Conservation (phyloP, 2,113 vertebrate species). For the Hydrochoerus hydrochaeris region DNA sequence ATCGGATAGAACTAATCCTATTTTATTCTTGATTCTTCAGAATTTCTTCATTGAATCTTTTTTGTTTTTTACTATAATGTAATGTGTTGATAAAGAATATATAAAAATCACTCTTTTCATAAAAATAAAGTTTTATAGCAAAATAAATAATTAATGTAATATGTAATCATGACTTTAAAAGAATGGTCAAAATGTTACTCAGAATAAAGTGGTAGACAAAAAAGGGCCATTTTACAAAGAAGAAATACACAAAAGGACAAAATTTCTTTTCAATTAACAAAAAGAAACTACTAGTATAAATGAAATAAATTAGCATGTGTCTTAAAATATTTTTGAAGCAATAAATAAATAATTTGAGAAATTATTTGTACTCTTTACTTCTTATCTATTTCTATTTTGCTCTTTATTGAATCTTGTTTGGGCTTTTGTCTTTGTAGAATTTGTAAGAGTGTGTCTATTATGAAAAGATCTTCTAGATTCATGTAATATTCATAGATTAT, state of each 20-base stretch:
- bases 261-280: not conserved
- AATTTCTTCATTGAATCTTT: not conserved
- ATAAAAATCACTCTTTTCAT: not conserved
- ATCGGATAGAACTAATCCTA: not conserved
- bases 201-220: not conserved
- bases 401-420: not conserved
- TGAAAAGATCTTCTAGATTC: not conserved
- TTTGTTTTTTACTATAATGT: not conserved
- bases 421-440: not conserved
- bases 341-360: not conserved
- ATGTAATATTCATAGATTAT: not conserved
- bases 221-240: not conserved
- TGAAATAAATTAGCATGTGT: not conserved
- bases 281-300: not conserved
- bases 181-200: not conserved
- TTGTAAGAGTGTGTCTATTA: not conserved
- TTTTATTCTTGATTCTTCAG: not conserved
- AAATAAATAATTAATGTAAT: not conserved
- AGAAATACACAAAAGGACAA: not conserved
- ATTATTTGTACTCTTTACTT: not conserved
- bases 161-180: not conserved
- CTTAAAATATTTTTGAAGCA: not conserved
- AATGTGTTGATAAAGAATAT: not conserved
- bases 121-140: not conserved
- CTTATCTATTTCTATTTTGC: not conserved